Conservation (phyloP, 2,113 vertebrate species). For the Macrotis lagotis region DNA sequence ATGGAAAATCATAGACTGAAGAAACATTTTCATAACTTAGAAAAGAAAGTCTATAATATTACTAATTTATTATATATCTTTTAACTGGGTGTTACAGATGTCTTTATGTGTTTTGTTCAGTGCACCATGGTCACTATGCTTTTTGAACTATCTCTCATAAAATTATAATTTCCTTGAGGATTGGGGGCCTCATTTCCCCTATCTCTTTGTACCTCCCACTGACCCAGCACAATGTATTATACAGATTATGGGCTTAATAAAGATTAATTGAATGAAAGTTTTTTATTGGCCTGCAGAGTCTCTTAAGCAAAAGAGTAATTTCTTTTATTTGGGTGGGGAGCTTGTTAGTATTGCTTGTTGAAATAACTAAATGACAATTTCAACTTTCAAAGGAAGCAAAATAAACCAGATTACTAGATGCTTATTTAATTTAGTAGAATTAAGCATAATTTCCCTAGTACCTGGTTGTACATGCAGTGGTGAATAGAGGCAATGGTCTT, state of each 20-base stretch:
- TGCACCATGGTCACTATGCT: background rate
- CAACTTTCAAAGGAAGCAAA: background rate
- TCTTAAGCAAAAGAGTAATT: background rate
- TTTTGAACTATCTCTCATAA: background rate
- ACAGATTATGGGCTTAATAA: background rate
- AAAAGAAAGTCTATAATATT: background rate
- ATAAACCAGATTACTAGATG: background rate
- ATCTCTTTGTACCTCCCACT: background rate
- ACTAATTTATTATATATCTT: background rate
- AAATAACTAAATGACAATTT: background rate
- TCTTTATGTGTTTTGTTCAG: background rate
- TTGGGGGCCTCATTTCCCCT: background rate
- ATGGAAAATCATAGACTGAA: background rate
- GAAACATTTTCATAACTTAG: background rate
- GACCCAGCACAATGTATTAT: background rate
- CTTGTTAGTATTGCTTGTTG: background rate
- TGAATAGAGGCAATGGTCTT: background rate
- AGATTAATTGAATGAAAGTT: background rate
- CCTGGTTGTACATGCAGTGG: background rate
- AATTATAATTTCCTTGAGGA: background rate
- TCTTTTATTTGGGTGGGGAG: background rate
- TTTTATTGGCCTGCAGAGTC: background rate
- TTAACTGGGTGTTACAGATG: background rate
- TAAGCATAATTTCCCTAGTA: background rate
- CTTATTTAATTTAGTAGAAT: background rate